phyloP scores from a whole-genome alignment of 2,113 vertebrate genomes.

The Syngnathus typhle region DNA sequence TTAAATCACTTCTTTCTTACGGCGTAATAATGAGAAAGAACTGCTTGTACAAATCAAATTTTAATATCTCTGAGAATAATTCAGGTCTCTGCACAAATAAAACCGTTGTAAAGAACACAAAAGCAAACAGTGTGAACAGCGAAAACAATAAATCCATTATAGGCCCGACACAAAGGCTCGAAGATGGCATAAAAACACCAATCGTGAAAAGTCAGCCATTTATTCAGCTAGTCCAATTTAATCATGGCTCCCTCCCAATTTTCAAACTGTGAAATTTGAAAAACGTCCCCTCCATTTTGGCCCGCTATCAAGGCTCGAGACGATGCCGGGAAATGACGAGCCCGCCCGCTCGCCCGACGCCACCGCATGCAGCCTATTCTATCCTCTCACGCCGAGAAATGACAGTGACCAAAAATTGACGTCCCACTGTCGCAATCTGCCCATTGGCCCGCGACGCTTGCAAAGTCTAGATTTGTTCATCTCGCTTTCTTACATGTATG shows the following conservation, averaged over 20 bases:
- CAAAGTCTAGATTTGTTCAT: slow-evolving; percentile 52
- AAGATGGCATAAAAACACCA: slow-evolving; percentile 3
- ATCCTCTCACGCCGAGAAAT: slow-evolving; percentile 54
- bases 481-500: slow-evolving; percentile 28
- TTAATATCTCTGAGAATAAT: slow-evolving; percentile 1
- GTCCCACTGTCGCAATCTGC: slow-evolving; percentile 58
- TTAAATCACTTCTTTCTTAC: neutral
- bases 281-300: slow-evolving; percentile 47
- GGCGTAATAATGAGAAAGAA: neutral
- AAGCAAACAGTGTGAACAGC: slow-evolving; percentile 12
- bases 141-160: slow-evolving; percentile 10
- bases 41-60: slow-evolving; percentile 1
- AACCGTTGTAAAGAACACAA: neutral
- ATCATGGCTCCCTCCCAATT: slow-evolving; percentile 45
- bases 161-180: slow-evolving; percentile 6
- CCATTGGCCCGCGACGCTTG: slow-evolving; percentile 33
- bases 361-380: slow-evolving; percentile 46
- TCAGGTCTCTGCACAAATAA: slow-evolving; percentile 2
- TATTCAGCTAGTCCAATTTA: slow-evolving; percentile 42
- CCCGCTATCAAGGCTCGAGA: slow-evolving; percentile 41
- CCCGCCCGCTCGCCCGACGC: slow-evolving; percentile 6
- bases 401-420: slow-evolving; percentile 49
- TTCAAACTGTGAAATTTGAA: slow-evolving; percentile 50
- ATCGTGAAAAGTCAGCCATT: slow-evolving; percentile 28
- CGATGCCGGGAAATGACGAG: slow-evolving; percentile 47